Base-by-base conservation (phyloP, 1,140 invertebrate genomes). In the Bombyx mandarina region DNA sequence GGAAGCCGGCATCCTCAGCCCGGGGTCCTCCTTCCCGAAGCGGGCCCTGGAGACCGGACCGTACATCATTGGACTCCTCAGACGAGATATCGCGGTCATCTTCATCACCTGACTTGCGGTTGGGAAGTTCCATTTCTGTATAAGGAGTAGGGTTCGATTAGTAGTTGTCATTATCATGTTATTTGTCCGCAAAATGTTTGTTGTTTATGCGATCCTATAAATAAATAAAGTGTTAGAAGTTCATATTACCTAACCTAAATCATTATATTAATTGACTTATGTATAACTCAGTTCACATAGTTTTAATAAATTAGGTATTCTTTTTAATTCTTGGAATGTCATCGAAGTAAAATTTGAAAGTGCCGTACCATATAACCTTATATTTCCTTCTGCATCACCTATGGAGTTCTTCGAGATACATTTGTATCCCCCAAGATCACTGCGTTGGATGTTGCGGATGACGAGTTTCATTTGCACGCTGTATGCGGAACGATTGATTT, bases 371-470 rank as follows among this genome's bases (percentile, higher is more conserved):
- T 96, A 96, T 48, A 98, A 89, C 63, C 94, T 90, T 73, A 98
- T 96, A 63, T 92, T 94, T 50, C 95, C 94, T 74, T 96, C 94
- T 10, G 96, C 96, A 62, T 94, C 94, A 2, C 96, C 96, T 58
- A 97, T 93, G 44, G 93, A 94, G 87, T 98, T 98, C 81, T 96
- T 96, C 12, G 95, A 96, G 62, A 97, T 95, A 86, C 96, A 98
- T 74, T 95, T 96, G 88, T 97, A 98, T 8, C 93, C 92, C 2
- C 96, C 95, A 70, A 96, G 92, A 86, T 98, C 96, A 45, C 90
- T 90, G 52, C 91, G 89, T 56, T 94, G 91, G 45, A 97, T 90
- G 58, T 93, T 91, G 49, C 90, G 89, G 45, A 98, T 94, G 18
- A 93, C 90, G 26, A 98, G 88, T 50, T 92, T 89, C 94, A 95